Evolutionary conservation across 2,888 invertebrate species (phyloP).

Genomic region (Rhingia campestris): DNA sequence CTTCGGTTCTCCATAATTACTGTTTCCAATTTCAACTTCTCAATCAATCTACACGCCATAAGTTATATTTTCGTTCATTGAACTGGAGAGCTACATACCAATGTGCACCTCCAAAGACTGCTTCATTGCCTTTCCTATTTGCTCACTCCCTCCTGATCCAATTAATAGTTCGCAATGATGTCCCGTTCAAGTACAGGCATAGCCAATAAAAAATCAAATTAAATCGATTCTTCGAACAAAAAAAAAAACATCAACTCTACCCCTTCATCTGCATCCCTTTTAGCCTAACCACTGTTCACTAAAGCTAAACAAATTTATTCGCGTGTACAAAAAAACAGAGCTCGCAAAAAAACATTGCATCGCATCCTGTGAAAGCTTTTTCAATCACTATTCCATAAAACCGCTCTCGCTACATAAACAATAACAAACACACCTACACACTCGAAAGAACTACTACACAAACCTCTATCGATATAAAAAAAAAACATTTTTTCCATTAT

Average conservation of each 20-base stretch:
- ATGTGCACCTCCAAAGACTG: too few species aligned
- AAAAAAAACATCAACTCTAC: conserved; percentile 16
- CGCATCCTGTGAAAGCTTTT: conserved; percentile 18
- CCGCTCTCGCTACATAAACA: conserved; percentile 36
- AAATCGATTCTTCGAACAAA: neutral
- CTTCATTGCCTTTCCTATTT: too few species aligned
- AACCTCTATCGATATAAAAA: conserved; percentile 17
- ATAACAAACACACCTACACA: conserved; percentile 19
- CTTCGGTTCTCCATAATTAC: too few species aligned
- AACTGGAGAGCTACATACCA: too few species aligned
- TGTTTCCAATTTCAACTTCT: too few species aligned
- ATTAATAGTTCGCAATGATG: too few species aligned
- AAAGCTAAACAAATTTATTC: neutral
- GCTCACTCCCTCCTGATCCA: too few species aligned
- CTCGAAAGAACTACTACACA: neutral
- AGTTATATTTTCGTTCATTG: too few species aligned
- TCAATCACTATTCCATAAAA: conserved; percentile 58
- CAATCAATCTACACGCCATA: too few species aligned
- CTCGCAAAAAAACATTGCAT: conserved; percentile 12
- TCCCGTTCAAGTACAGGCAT: too few species aligned
- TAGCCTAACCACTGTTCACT: conserved; percentile 38
- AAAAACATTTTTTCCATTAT: conserved; percentile 8
- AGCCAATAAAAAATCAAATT: neutral
- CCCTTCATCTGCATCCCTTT: conserved; percentile 51
- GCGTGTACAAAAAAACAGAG: neutral